phyloP scores from a whole-genome alignment of 2,113 vertebrate species.

The Ptyas mucosa region DNA sequence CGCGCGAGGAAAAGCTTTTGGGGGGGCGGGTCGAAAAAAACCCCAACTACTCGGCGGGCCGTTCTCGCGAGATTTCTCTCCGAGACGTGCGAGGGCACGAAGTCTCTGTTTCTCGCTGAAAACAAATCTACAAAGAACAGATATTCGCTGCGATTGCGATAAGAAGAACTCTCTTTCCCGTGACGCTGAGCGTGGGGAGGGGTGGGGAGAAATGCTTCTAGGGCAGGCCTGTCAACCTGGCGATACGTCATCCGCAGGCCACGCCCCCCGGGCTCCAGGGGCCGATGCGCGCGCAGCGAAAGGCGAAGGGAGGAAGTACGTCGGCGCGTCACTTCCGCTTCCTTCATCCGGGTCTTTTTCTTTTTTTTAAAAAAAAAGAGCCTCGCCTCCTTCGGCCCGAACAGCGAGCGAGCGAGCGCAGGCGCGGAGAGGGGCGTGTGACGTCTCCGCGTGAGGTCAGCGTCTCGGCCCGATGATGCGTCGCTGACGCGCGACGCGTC shows the following conservation, averaged over 20 bases:
- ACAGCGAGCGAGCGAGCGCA: no score
- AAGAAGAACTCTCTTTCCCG: no score
- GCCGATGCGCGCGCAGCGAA: neutral
- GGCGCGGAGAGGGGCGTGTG: neutral
- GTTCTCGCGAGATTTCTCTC: neutral
- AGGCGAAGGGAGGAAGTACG: neutral
- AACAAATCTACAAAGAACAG: no score
- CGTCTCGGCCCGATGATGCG: conserved; percentile 34
- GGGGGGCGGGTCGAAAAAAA: no score
- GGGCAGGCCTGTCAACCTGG: no score
- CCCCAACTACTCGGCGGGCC: fast-evolving
- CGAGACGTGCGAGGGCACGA: neutral
- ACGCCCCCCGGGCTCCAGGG: no score
- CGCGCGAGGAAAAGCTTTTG: neutral
- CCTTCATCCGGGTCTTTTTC: neutral
- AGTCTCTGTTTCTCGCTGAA: no score
- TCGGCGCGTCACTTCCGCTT: neutral
- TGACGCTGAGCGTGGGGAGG: neutral
- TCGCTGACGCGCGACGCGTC: conserved; percentile 7
- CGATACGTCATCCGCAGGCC: no score
- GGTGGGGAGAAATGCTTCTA: neutral
- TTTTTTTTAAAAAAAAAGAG: neutral
- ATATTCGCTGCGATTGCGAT: neutral
- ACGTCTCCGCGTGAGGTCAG: conserved; percentile 11
- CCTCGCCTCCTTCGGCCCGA: neutral